A percentile compares a stretch with the other conserved stretches of the same genome.
These are phyloP conservation scores for Orientallactaga sibirica DNA, from an alignment of 2,797 vertebrate species.

Conservation along the genomic window DNA sequence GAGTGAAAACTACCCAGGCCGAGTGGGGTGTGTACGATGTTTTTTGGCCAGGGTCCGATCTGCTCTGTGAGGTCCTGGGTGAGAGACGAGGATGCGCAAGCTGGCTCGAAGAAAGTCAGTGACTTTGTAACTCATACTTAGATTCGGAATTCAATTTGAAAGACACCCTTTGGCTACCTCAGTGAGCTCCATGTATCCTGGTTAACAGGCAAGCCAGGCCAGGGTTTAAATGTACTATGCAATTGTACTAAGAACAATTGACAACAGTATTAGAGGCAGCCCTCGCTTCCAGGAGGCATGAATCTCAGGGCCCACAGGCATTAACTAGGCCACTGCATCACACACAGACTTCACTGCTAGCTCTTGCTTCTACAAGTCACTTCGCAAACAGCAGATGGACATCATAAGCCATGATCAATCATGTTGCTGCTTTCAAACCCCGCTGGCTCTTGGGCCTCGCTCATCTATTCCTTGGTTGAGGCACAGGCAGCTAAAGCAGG, in stretches of 20 bases:
- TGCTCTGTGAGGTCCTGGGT: background rate
- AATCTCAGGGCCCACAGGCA: background rate
- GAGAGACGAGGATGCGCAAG: background rate
- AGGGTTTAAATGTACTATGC: background rate
- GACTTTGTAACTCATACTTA: background rate
- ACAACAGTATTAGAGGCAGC: background rate
- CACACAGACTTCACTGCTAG: background rate
- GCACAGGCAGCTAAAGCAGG: background rate
- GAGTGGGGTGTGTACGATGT: background rate
- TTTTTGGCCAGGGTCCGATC: background rate
- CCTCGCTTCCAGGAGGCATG: background rate
- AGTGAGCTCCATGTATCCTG: background rate
- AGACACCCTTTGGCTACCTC: background rate
- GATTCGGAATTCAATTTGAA: constrained; percentile 4
- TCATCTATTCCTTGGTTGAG: background rate
- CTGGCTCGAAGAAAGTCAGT: background rate
- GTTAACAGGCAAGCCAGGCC: background rate
- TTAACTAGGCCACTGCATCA: background rate
- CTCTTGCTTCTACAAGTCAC: background rate
- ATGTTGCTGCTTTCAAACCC: background rate
- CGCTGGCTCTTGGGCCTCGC: background rate
- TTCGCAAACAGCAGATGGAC: background rate
- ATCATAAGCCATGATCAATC: background rate
- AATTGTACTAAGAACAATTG: background rate
- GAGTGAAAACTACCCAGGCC: background rate